Evolutionary conservation across 2,888 invertebrate genomes (phyloP).

Genomic region (Matsumyia berberina): DNA sequence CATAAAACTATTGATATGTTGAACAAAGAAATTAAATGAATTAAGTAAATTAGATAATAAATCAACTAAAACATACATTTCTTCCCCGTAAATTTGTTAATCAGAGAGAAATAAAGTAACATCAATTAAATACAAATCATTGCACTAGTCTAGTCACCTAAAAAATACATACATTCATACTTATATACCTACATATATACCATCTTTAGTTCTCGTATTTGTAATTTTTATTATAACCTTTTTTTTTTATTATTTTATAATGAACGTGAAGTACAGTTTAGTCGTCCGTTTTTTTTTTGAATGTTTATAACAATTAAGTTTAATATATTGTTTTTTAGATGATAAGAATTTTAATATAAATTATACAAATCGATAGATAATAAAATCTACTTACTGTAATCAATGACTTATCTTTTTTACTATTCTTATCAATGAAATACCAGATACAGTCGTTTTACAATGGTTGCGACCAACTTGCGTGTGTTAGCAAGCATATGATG

Average conservation of each 20-base stretch:
- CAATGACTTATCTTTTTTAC: neutral
- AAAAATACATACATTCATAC: conserved; percentile 21
- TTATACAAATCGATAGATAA: conserved; percentile 70
- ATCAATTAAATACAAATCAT: conserved; percentile 58
- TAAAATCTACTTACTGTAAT: conserved; percentile 67
- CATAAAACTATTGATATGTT: conserved; percentile 16
- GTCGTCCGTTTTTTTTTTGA: conserved; percentile 60
- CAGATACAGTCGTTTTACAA: too few species aligned
- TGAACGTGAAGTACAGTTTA: conserved; percentile 30
- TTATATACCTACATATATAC: neutral
- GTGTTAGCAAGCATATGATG: too few species aligned
- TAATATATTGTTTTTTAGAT: conserved; percentile 49
- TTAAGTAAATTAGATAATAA: conserved; percentile 39
- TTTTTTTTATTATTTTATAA: conserved; percentile 39
- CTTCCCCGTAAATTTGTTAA: conserved; percentile 16
- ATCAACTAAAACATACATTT: conserved; percentile 31
- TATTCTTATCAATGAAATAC: too few species aligned
- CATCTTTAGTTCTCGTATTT: conserved; percentile 27
- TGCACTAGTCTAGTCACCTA: conserved; percentile 74
- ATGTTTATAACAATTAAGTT: conserved; percentile 60
- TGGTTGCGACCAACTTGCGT: too few species aligned
- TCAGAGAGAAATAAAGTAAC: conserved; percentile 30
- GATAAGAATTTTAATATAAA: conserved; percentile 72
- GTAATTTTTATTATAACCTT: conserved; percentile 21
- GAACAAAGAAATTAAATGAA: conserved; percentile 29